phyloP scores from a whole-genome alignment of 2,113 vertebrate species.

The Podilymbus podiceps region DNA sequence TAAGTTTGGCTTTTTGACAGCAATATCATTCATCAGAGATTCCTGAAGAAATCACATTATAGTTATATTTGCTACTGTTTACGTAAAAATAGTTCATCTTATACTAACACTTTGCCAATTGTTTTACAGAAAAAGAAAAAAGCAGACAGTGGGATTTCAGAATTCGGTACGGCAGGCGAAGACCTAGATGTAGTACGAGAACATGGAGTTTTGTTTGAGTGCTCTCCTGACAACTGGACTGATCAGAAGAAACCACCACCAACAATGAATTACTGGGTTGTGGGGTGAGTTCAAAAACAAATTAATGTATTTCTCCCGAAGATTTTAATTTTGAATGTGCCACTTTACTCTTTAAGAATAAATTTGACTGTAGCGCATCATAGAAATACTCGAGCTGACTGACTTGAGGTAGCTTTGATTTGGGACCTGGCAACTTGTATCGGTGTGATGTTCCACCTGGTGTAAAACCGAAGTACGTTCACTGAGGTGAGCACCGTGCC shows the following conservation, averaged over 20 bases:
- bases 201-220: slow-evolving; percentile 93
- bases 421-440: background rate
- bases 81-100: background rate
- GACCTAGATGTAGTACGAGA: slow-evolving; percentile 83
- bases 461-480: background rate
- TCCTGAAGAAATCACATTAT: background rate
- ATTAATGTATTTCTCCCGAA: background rate
- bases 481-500: background rate
- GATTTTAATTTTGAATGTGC: background rate
- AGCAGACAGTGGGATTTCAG: background rate
- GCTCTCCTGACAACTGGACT: slow-evolving; percentile 88
- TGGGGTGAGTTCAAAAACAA: slow-evolving; percentile 82
- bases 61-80: background rate
- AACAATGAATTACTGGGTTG: slow-evolving; percentile 95
- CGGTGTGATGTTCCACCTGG: background rate
- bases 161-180: background rate
- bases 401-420: background rate
- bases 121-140: slow-evolving; percentile 65
- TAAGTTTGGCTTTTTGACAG: background rate
- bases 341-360: background rate
- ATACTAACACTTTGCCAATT: background rate
- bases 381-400: background rate
- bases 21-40: background rate
- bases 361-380: background rate
- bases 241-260: slow-evolving; percentile 90